phyloP scores from a whole-genome alignment of 1,140 invertebrate genomes.

The Ridgeia piscesae region DNA sequence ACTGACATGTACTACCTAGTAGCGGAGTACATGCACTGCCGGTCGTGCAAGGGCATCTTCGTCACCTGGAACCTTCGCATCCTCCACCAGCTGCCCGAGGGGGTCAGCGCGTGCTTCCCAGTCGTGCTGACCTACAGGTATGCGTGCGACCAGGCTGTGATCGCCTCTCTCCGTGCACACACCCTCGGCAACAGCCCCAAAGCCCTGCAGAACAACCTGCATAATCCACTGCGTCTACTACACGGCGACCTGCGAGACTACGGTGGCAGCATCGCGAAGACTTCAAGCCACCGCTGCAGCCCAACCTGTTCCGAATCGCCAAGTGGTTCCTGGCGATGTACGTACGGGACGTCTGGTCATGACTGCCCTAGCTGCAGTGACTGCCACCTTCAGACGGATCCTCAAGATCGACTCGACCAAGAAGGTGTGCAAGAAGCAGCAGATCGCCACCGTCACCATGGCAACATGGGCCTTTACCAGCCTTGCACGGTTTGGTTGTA shows the following conservation, averaged over 20 bases:
- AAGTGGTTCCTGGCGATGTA: conserved; percentile 36
- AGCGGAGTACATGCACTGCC: neutral
- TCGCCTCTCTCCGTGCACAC: neutral
- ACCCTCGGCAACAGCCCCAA: neutral
- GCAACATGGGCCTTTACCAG: too few species aligned
- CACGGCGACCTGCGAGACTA: neutral
- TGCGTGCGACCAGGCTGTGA: neutral
- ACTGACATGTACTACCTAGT: neutral
- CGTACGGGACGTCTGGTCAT: conserved; percentile 29
- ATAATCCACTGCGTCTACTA: neutral
- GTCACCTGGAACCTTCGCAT: neutral
- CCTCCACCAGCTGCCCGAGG: neutral
- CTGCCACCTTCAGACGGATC: conserved; percentile 36
- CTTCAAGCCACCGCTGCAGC: neutral
- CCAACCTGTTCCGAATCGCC: neutral
- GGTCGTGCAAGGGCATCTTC: neutral
- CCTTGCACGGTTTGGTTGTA: too few species aligned
- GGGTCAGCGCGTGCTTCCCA: neutral
- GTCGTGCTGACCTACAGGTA: neutral
- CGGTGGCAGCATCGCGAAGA: neutral
- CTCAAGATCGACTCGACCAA: conserved; percentile 41
- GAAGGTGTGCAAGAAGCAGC: conserved; percentile 28
- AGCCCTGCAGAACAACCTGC: neutral
- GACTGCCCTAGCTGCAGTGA: conserved; percentile 35
- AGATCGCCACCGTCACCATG: conserved; percentile 23